These are phyloP conservation scores for Cyprinodon tularosa DNA, from an alignment of 2,113 vertebrate species.

Conservation along the genomic window DNA sequence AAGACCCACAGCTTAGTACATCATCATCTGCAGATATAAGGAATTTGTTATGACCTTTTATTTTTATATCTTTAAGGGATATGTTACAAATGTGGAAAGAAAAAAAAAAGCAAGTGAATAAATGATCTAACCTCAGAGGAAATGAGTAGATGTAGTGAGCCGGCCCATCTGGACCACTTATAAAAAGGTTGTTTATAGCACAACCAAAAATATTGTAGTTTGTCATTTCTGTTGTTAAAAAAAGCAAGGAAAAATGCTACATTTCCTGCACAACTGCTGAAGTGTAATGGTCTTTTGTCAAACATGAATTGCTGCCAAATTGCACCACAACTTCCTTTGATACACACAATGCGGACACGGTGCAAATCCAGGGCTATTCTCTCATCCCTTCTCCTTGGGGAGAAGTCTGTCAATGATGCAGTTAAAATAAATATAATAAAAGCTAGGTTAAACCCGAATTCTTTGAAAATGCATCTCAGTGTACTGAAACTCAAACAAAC, in stretches of 20 bases:
- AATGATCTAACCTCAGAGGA: slow-evolving; percentile 25
- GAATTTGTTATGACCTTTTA: neutral
- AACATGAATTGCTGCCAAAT: slow-evolving; percentile 12
- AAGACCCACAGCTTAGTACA: neutral
- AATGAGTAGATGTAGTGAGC: slow-evolving; percentile 13
- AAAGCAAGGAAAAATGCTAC: slow-evolving; percentile 3
- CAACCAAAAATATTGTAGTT: slow-evolving; percentile 5
- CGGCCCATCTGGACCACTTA: slow-evolving; percentile 42
- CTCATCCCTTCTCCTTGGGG: neutral
- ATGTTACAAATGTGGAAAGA: slow-evolving; percentile 14
- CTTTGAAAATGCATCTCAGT: slow-evolving; percentile 22
- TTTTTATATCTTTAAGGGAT: neutral
- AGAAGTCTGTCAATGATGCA: neutral
- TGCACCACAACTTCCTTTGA: neutral
- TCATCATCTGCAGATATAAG: slow-evolving; percentile 19
- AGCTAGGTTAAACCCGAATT: slow-evolving; percentile 23
- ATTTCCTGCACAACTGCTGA: neutral
- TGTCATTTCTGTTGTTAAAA: slow-evolving; percentile 2
- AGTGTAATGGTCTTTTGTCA: neutral
- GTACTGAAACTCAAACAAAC: slow-evolving; percentile 53
- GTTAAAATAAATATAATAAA: neutral
- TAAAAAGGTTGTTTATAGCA: slow-evolving; percentile 7
- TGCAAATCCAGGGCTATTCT: neutral
- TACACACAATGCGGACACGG: neutral
- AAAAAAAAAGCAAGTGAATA: slow-evolving; percentile 2